phyloP scores from a whole-genome alignment of 2,888 invertebrate genomes.

The Serripes groenlandicus region DNA sequence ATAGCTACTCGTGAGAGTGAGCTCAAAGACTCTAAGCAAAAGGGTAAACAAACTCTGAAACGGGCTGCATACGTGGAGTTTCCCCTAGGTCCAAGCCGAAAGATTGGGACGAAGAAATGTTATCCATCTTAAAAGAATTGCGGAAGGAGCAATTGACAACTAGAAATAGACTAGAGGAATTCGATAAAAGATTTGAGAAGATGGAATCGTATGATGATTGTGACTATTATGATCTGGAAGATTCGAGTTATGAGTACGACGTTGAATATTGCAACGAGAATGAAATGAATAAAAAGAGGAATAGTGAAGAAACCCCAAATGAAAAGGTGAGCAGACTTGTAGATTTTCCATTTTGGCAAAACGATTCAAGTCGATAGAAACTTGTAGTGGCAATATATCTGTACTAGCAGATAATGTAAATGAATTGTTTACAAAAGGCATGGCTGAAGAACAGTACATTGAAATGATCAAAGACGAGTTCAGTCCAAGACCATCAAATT shows the following conservation, averaged over 20 bases:
- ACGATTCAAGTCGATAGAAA: too few relatives aligned
- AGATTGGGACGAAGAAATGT: not conserved
- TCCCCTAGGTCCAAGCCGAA: not conserved
- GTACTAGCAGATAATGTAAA: not conserved
- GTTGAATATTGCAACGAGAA: too few relatives aligned
- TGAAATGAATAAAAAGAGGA: too few relatives aligned
- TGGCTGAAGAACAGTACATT: not conserved
- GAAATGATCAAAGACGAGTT: not conserved
- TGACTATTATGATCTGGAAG: not conserved
- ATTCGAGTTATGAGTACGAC: too few relatives aligned
- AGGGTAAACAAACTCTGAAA: too few relatives aligned
- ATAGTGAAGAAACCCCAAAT: too few relatives aligned
- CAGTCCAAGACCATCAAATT: conserved; percentile 25
- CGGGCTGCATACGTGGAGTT: too few relatives aligned
- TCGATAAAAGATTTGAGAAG: too few relatives aligned
- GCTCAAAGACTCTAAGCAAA: not conserved
- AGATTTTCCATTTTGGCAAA: too few relatives aligned
- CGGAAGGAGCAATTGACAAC: not conserved
- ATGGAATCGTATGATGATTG: too few relatives aligned
- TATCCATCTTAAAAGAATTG: not conserved
- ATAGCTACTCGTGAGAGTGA: not conserved
- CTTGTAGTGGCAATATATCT: not conserved
- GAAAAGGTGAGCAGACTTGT: too few relatives aligned
- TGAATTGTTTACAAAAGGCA: not conserved
- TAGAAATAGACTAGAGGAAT: not conserved